Percentiles rank a stretch among this genome's conserved stretches.
Conservation (phyloP, 2,113 vertebrate genomes). For the Candoia aspera region DNA sequence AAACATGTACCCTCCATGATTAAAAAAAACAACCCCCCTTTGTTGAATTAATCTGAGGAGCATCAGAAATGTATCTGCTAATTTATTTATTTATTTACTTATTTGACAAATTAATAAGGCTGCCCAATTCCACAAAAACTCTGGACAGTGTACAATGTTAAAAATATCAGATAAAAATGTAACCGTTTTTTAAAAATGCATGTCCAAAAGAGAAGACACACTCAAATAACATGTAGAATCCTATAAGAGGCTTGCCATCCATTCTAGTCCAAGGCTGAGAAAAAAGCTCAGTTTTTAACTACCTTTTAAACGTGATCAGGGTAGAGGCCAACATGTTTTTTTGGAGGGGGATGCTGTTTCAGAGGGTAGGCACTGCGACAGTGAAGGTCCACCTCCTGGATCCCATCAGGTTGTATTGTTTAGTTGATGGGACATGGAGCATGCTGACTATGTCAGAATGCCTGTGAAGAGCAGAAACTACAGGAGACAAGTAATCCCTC, state of each 20-base stretch:
- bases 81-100: no score
- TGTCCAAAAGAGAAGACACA: not conserved
- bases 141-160: not conserved
- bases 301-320: not conserved
- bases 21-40: no score
- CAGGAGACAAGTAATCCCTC: not conserved
- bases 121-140: no score
- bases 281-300: not conserved
- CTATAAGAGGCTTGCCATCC: not conserved
- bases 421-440: not conserved
- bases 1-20: not conserved
- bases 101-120: no score
- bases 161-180: not conserved
- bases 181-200: not conserved
- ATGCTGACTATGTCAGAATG: not conserved
- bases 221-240: not conserved
- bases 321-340: not conserved
- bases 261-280: not conserved
- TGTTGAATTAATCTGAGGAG: no score
- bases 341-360: not conserved
- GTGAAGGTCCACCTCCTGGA: not conserved
- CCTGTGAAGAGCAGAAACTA: not conserved
- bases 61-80: no score
- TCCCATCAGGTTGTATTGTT: not conserved
- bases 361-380: not conserved